Conservation (phyloP, 1,140 invertebrate species). For the Listronotus oregonensis region DNA sequence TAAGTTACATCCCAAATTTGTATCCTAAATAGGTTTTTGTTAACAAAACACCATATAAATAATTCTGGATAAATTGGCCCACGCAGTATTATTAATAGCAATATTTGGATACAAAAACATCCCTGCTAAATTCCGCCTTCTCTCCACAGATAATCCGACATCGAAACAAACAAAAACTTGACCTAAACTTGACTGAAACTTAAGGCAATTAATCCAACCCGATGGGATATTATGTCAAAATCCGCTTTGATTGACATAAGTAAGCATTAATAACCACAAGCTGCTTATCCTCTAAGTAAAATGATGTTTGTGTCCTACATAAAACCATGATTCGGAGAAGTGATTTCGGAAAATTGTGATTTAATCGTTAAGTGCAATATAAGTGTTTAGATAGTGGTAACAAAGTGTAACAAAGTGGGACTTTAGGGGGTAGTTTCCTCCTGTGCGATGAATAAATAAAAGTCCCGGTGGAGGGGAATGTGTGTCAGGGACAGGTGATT, state of each 20-base stretch:
- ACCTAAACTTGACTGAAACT: slow-evolving; percentile 11
- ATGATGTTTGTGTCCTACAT: too few species aligned
- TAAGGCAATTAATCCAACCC: slow-evolving; percentile 17
- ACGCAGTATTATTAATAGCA: slow-evolving; percentile 8
- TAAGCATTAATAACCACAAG: slow-evolving; percentile 5
- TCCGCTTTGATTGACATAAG: slow-evolving; percentile 17
- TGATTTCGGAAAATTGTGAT: too few species aligned
- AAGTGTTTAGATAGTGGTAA: too few species aligned
- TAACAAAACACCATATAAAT: too few species aligned
- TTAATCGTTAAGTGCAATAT: too few species aligned
- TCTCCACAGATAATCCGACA: slow-evolving; percentile 23
- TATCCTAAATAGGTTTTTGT: too few species aligned
- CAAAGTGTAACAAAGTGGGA: too few species aligned
- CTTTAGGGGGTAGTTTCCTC: neutral
- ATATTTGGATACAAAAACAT: slow-evolving; percentile 6
- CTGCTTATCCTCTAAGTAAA: too few species aligned
- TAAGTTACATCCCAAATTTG: too few species aligned
- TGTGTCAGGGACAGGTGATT: slow-evolving; percentile 28
- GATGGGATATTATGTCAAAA: slow-evolving; percentile 9
- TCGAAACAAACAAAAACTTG: slow-evolving; percentile 23
- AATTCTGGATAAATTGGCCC: too few species aligned
- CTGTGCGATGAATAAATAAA: neutral
- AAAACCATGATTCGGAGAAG: too few species aligned
- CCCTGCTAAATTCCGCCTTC: neutral
- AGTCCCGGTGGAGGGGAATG: slow-evolving; percentile 18